Conservation (phyloP, 2,888 invertebrate species). For the Metopia argyrocephala region DNA sequence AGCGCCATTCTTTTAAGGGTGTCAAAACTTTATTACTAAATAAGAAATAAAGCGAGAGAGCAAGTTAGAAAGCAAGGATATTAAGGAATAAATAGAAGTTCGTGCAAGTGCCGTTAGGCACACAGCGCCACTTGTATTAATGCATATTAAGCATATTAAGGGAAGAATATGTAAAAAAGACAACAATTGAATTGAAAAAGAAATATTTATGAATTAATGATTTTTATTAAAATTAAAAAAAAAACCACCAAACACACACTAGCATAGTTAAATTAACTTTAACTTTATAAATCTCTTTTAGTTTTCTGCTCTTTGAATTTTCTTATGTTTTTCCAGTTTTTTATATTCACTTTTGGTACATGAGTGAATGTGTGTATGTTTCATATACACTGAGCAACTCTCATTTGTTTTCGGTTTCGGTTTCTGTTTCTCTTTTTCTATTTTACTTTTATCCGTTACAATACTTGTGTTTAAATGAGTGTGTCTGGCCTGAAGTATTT, state of each 20-base stretch:
- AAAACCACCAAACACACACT: no score
- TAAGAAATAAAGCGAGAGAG: not conserved
- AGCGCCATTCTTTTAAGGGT: constrained; percentile 13
- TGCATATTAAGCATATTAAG: not conserved
- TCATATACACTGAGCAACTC: no score
- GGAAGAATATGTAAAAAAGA: not conserved
- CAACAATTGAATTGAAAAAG: no score
- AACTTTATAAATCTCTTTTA: not conserved
- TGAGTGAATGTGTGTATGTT: not conserved
- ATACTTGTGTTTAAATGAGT: not conserved
- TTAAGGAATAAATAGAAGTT: not conserved
- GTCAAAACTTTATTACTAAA: constrained; percentile 31
- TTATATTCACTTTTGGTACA: not conserved
- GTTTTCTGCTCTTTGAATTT: not conserved
- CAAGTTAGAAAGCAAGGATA: constrained; percentile 14
- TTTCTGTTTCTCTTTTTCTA: constrained; percentile 4
- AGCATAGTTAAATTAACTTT: no score
- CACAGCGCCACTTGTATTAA: constrained; percentile 20
- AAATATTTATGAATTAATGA: not conserved
- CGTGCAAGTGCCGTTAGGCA: not conserved
- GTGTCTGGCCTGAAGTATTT: constrained; percentile 38
- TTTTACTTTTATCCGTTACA: not conserved
- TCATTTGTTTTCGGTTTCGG: not conserved
- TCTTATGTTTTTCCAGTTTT: constrained; percentile 27
- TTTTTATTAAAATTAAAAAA: no score